Evolutionary conservation across 2,113 vertebrate species (phyloP).

Genomic region (Melozone crissalis): DNA sequence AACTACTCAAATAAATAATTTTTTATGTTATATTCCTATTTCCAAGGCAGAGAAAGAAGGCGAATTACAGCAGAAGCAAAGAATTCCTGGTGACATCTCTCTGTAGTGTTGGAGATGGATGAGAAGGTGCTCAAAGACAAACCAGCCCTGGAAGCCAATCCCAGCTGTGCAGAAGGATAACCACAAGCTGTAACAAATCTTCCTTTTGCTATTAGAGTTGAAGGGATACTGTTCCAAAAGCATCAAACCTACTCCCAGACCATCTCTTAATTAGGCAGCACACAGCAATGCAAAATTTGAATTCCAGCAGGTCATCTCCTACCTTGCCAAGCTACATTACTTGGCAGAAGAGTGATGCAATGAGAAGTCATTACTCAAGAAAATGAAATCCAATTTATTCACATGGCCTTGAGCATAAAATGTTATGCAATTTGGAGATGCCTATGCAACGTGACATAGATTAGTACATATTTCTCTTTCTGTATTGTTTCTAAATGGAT

Average conservation of each 20-base stretch:
- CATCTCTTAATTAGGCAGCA: background rate
- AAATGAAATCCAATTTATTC: slow-evolving; percentile 51
- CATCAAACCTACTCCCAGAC: background rate
- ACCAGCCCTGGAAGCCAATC: background rate
- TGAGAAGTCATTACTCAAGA: slow-evolving; percentile 36
- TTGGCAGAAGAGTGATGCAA: slow-evolving; percentile 21
- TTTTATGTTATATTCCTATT: background rate
- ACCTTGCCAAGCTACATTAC: slow-evolving; percentile 25
- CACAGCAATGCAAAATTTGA: background rate
- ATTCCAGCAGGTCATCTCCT: slow-evolving; percentile 47
- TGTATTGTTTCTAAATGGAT: background rate
- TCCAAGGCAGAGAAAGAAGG: background rate
- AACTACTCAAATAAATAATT: background rate
- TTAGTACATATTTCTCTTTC: slow-evolving; percentile 5
- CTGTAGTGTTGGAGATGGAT: background rate
- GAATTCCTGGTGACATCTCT: background rate
- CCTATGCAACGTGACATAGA: slow-evolving; percentile 5
- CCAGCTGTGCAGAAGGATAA: background rate
- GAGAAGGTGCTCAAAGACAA: background rate
- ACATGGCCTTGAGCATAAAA: background rate
- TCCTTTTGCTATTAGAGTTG: background rate
- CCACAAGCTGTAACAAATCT: background rate
- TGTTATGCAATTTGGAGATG: slow-evolving; percentile 22
- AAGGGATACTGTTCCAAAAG: background rate
- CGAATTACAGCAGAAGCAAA: background rate